Evolutionary conservation across 92 coral and sea anemone species (phyloP).

Genomic region (Paramuricea clavata): DNA sequence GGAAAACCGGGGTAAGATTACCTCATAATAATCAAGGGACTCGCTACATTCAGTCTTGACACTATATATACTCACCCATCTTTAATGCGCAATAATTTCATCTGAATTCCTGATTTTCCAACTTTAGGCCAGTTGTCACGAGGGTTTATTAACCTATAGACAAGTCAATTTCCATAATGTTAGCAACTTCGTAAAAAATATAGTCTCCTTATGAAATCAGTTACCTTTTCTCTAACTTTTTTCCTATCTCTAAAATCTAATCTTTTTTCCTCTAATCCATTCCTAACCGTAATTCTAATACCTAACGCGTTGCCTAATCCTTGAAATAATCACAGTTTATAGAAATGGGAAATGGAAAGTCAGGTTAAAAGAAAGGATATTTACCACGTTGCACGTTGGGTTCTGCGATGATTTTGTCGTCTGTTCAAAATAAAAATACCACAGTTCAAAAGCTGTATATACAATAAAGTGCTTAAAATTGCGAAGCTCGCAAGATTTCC

Average conservation of each 20-base stretch:
- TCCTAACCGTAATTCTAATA: no score
- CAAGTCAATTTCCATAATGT: no score
- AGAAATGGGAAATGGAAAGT: no score
- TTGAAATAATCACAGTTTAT: no score
- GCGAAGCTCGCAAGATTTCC: background rate
- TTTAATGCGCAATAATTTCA: slow-evolving; percentile 74
- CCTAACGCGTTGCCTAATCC: no score
- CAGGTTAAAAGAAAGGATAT: background rate
- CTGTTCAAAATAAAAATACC: slow-evolving; percentile 40
- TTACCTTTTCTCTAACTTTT: no score
- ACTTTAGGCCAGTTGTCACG: slow-evolving; percentile 92
- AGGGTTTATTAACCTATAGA: slow-evolving; percentile 81
- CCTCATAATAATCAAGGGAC: no score
- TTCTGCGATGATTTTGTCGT: slow-evolving; percentile 80
- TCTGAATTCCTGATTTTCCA: slow-evolving; percentile 89
- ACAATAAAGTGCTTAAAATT: background rate
- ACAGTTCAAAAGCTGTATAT: background rate
- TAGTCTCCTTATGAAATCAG: no score
- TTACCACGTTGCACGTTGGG: slow-evolving; percentile 87
- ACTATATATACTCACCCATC: slow-evolving; percentile 73
- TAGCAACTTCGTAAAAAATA: no score
- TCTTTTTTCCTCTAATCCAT: no score
- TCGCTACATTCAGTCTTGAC: background rate
- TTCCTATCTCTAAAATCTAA: no score
- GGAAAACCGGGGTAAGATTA: no score